Evolutionary conservation across 2,797 vertebrate genomes (phyloP), one percentile per base, ranked within the genome.

Genomic region (Epinephelus awoara): DNA sequence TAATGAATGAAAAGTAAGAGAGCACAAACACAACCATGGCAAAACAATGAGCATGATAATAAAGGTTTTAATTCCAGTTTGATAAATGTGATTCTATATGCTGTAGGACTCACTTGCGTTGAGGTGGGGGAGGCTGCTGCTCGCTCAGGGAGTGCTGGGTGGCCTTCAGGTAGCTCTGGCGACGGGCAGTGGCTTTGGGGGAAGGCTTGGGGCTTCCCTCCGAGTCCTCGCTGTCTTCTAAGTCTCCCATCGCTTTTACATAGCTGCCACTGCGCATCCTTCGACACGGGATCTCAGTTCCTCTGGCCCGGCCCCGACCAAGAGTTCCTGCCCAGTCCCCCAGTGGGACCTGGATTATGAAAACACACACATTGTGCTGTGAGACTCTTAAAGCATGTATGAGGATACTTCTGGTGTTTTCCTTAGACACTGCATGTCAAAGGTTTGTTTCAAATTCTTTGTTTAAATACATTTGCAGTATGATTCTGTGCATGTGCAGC

Each of bases 201-300:
- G 98, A 99, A 62, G 98, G 98, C 91, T 99, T 99, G 65, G 98
- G 98, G 85, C 98, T 99, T 84, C 96, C 96, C 82, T 97, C 98
- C 1, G 98, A 99, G 86, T 99, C 98, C 76, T 99, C 98, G 0
- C 98, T 99, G 80, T 99, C 98, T 19, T 97, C 98, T 14, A 91
- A 21, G 77, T 99, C 98, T 52, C 97, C 98, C 97, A 99, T 99
- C 70, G 98, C 98, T 94, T 99, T 99, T 78, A 99, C 98, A 77
- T 99, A 99, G 91, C 98, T 99, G 92, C 98, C 98, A 10, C 98
- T 99, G 88, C 98, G 97, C 98, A 99, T 99, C 88, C 98, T 96
- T 71, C 98, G 95, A 90, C 98, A 99, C 0, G 98, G 98, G 94
- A 99, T 99, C 86, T 98, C 97, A 0, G 95, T 95, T 62, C 96